Evolutionary conservation across 2,888 invertebrate genomes (phyloP).

Genomic region (Drymonia ruficornis): DNA sequence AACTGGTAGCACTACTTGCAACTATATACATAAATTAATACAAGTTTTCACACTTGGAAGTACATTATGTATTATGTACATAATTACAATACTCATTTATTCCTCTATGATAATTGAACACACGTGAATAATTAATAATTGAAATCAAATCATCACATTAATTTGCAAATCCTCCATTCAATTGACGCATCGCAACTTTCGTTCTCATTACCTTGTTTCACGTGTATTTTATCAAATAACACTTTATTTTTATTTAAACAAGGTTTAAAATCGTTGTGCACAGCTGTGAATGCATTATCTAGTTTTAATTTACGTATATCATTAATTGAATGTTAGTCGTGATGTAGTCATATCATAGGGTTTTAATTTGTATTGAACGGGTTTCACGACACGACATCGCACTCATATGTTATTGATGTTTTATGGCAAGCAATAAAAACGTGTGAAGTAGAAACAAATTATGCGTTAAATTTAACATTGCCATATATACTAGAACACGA

Average conservation of each 20-base stretch:
- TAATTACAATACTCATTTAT: not conserved
- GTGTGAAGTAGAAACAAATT: too few relatives aligned
- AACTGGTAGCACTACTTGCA: too few relatives aligned
- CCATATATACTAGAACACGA: too few relatives aligned
- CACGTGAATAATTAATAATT: slow-evolving; percentile 28
- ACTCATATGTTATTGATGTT: not conserved
- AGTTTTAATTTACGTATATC: not conserved
- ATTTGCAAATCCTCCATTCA: slow-evolving; percentile 59
- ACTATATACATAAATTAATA: too few relatives aligned
- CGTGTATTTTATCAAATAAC: slow-evolving; percentile 6
- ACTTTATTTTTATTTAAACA: not conserved
- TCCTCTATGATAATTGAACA: slow-evolving; percentile 19
- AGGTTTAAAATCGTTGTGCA: not conserved
- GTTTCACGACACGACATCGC: too few relatives aligned
- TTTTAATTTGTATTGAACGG: not conserved
- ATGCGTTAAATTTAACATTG: too few relatives aligned
- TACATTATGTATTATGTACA: not conserved
- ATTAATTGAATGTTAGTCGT: not conserved
- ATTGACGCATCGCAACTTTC: slow-evolving; percentile 65
- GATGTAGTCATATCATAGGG: not conserved
- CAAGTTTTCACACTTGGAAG: not conserved
- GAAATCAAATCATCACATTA: slow-evolving; percentile 41
- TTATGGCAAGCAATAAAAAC: too few relatives aligned
- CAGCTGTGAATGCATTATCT: not conserved
- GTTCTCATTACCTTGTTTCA: slow-evolving; percentile 49